phyloP scores from a whole-genome alignment of 2,797 vertebrate genomes.

The Cyclura pinguis region DNA sequence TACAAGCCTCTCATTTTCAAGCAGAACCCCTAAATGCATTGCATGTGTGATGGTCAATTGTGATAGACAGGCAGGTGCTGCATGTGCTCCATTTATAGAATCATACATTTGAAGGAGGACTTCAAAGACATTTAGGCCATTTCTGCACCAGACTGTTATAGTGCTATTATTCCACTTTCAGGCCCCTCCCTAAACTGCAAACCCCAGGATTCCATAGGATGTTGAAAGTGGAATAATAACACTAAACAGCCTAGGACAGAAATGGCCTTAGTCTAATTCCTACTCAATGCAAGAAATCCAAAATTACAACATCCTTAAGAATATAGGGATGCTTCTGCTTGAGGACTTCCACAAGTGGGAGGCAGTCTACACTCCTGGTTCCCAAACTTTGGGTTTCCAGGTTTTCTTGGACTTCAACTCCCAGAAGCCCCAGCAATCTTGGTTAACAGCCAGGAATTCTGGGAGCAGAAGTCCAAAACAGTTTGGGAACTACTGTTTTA shows the following conservation, averaged over 20 bases:
- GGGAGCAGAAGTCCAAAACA: not conserved
- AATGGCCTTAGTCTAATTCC: not conserved
- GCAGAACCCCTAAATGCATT: not conserved
- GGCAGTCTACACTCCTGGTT: not conserved
- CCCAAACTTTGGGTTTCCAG: no score
- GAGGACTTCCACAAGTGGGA: not conserved
- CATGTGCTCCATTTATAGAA: not conserved
- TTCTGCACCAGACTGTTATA: no score
- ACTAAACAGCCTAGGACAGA: no score
- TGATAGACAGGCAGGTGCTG: not conserved
- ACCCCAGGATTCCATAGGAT: no score
- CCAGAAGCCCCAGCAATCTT: no score
- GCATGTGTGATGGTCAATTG: not conserved
- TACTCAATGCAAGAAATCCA: not conserved
- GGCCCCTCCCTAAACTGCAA: no score
- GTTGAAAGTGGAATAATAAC: no score
- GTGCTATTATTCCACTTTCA: no score
- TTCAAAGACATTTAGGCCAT: not conserved
- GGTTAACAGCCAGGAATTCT: no score
- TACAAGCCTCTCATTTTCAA: not conserved
- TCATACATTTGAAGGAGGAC: no score
- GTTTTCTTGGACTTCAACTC: no score
- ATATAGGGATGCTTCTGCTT: not conserved
- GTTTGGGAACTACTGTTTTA: not conserved
- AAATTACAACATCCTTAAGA: not conserved